phyloP scores from a whole-genome alignment of 1,140 invertebrate species.

The Zaprionus taronus region DNA sequence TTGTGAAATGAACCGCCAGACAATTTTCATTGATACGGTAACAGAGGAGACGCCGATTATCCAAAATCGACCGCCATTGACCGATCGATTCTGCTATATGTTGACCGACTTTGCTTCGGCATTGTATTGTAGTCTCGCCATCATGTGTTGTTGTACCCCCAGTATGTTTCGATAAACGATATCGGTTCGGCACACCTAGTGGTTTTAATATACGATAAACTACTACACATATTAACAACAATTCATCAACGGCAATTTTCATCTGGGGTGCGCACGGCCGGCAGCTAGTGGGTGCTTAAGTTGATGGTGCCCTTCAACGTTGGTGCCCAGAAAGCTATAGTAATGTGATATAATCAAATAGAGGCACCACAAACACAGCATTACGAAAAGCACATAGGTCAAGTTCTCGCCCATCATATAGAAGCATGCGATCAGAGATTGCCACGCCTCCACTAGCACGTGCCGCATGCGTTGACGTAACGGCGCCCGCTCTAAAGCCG shows the following conservation, averaged over 20 bases:
- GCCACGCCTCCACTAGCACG: constrained; percentile 31
- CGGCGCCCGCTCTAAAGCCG: constrained; percentile 50
- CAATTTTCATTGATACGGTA: constrained; percentile 56
- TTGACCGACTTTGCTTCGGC: constrained; percentile 72
- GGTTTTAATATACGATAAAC: constrained; percentile 25
- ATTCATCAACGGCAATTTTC: not conserved
- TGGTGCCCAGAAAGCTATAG: constrained; percentile 47
- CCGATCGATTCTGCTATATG: constrained; percentile 75
- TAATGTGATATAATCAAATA: constrained; percentile 62
- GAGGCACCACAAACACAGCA: constrained; percentile 66
- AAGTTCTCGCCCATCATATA: constrained; percentile 70
- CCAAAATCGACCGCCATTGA: constrained; percentile 41
- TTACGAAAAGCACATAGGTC: constrained; percentile 59
- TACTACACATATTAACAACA: constrained; percentile 5
- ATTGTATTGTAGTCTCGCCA: constrained; percentile 72
- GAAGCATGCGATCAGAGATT: constrained; percentile 34
- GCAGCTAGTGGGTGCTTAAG: not conserved
- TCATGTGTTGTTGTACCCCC: constrained; percentile 77
- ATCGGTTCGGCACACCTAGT: constrained; percentile 3
- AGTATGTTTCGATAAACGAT: constrained; percentile 68
- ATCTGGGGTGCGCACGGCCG: not conserved
- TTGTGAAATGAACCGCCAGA: constrained; percentile 61
- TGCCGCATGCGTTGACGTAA: constrained; percentile 51
- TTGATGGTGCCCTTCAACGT: constrained; percentile 14
- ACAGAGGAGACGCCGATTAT: constrained; percentile 35